Evolutionary conservation across 2,113 vertebrate species (phyloP).

Genomic region (Climacteris rufus): DNA sequence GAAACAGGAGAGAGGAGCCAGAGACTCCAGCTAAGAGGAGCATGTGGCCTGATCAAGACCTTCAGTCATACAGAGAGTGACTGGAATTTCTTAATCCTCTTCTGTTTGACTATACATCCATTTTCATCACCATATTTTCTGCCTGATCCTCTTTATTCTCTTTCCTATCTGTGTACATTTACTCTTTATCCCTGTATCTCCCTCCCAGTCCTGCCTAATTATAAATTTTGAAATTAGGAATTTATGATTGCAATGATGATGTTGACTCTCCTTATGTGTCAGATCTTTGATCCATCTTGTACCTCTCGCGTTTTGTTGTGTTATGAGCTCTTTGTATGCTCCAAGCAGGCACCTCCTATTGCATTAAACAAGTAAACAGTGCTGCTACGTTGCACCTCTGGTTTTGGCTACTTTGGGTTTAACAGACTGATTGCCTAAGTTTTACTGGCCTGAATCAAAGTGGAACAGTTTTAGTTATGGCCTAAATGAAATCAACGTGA

Average conservation of each 20-base stretch:
- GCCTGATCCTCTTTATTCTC: background rate
- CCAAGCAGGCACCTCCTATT: background rate
- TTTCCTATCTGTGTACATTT: background rate
- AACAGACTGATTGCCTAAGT: background rate
- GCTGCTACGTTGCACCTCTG: background rate
- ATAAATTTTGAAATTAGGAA: background rate
- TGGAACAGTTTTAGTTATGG: background rate
- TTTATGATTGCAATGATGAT: background rate
- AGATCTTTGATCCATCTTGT: background rate
- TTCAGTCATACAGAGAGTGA: background rate
- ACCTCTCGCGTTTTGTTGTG: background rate
- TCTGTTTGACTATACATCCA: background rate
- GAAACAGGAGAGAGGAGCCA: background rate
- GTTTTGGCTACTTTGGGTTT: background rate
- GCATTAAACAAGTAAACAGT: background rate
- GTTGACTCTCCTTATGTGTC: background rate
- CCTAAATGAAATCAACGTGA: background rate
- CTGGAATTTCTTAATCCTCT: background rate
- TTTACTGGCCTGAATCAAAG: background rate
- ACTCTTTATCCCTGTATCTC: background rate
- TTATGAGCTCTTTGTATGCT: background rate
- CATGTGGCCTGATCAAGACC: background rate
- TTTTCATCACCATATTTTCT: background rate
- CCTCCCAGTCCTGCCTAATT: background rate
- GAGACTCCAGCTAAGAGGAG: background rate